Evolutionary conservation across 2,113 vertebrate species (phyloP).

Genomic region (Sardina pilchardus): DNA sequence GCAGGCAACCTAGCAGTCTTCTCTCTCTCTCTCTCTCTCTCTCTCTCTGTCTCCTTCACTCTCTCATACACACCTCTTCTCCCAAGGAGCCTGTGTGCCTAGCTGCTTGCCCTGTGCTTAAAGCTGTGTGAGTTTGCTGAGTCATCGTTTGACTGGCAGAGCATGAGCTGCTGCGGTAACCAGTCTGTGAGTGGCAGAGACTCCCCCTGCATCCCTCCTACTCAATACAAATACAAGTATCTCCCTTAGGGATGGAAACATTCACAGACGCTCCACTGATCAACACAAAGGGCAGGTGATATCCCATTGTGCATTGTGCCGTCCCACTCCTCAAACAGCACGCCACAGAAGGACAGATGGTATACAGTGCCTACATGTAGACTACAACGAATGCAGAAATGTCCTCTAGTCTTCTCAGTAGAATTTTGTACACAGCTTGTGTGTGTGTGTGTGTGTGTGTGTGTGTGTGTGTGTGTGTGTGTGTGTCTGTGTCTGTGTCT

Average conservation of each 20-base stretch:
- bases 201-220: background rate
- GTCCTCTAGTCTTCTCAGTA: background rate
- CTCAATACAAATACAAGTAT: background rate
- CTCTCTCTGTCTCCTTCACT: background rate
- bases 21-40: background rate
- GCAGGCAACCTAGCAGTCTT: background rate
- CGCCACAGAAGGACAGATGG: background rate
- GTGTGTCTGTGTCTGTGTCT: too few species aligned
- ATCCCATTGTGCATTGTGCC: background rate
- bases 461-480: background rate
- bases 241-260: background rate
- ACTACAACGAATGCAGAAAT: background rate
- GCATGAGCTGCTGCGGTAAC: background rate
- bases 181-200: background rate
- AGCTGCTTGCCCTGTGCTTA: background rate
- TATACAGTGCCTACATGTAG: too few species aligned
- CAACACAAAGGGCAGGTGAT: background rate
- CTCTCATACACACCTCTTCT: background rate
- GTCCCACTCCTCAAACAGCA: background rate
- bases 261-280: background rate
- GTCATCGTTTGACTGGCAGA: slow-evolving; percentile 4
- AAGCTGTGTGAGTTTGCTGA: background rate
- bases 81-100: background rate
- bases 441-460: background rate
- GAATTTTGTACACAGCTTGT: background rate